phyloP scores from a whole-genome alignment of 2,797 vertebrate species.

The Pangasius macronema region DNA sequence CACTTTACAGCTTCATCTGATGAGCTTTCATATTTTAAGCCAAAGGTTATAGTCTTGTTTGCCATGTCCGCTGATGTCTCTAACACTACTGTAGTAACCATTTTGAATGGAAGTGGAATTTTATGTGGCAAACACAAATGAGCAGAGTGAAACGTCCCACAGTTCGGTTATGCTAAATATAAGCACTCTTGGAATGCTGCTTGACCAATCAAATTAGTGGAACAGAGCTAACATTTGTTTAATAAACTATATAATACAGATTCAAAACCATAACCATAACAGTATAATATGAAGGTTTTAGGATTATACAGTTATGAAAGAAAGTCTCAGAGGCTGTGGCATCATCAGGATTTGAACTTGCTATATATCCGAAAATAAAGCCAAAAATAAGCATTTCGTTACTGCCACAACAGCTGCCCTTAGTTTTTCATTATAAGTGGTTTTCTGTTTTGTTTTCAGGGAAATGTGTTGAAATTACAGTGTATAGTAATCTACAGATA shows the following conservation, averaged over 20 bases:
- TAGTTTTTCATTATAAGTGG: background rate
- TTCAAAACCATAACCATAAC: background rate
- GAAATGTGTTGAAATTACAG: background rate
- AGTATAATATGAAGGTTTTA: background rate
- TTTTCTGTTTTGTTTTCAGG: background rate
- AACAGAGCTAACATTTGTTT: background rate
- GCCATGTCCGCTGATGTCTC: background rate
- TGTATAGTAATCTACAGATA: background rate
- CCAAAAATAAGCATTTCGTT: background rate
- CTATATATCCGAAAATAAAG: background rate
- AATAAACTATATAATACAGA: background rate
- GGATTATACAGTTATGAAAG: background rate
- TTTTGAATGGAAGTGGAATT: background rate
- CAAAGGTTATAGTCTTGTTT: background rate
- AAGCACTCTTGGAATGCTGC: background rate
- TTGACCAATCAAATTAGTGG: background rate
- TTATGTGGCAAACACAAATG: background rate
- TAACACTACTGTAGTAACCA: background rate
- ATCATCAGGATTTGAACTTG: background rate
- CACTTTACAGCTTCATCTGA: background rate
- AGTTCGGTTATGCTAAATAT: no score
- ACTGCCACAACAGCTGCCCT: background rate
- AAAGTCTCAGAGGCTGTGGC: background rate
- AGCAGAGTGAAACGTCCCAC: no score
- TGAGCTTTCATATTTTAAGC: background rate